Evolutionary conservation across 1,140 invertebrate genomes (phyloP).

Genomic region (Microplitis mediator): DNA sequence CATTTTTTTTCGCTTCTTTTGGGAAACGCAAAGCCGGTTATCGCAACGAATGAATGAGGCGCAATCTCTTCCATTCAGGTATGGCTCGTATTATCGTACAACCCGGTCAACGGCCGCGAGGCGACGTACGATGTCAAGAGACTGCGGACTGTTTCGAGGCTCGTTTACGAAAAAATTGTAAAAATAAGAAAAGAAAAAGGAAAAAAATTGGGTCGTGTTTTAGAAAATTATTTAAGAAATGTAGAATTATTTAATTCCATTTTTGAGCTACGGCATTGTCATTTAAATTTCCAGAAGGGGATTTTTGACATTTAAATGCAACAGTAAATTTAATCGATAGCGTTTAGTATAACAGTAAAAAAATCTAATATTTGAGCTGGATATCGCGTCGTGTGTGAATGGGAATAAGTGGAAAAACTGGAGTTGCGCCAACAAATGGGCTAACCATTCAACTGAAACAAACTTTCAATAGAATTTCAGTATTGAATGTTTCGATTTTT

Average conservation of each 20-base stretch:
- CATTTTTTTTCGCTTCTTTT: constrained; percentile 1
- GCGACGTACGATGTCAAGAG: constrained; percentile 11
- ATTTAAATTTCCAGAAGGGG: background rate
- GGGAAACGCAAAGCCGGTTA: constrained; percentile 25
- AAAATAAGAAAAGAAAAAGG: no score
- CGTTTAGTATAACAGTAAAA: background rate
- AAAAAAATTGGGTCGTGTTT: background rate
- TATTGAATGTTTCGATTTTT: background rate
- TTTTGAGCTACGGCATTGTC: background rate
- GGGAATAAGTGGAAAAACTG: background rate
- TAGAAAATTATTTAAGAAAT: background rate
- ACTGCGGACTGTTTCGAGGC: background rate
- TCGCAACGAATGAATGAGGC: constrained; percentile 20
- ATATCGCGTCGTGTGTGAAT: constrained; percentile 4
- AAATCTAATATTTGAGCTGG: constrained; percentile 1
- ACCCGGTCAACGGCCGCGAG: constrained; percentile 18
- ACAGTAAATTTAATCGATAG: background rate
- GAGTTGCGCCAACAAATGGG: background rate
- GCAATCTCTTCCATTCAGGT: constrained; percentile 24
- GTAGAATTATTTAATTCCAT: background rate
- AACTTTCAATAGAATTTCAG: background rate
- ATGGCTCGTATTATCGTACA: constrained; percentile 21
- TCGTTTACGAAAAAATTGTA: no score
- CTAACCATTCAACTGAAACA: background rate
- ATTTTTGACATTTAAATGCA: background rate